These are phyloP conservation scores for Coreoperca whiteheadi DNA, from an alignment of 2,113 vertebrate species.

Conservation along the genomic window DNA sequence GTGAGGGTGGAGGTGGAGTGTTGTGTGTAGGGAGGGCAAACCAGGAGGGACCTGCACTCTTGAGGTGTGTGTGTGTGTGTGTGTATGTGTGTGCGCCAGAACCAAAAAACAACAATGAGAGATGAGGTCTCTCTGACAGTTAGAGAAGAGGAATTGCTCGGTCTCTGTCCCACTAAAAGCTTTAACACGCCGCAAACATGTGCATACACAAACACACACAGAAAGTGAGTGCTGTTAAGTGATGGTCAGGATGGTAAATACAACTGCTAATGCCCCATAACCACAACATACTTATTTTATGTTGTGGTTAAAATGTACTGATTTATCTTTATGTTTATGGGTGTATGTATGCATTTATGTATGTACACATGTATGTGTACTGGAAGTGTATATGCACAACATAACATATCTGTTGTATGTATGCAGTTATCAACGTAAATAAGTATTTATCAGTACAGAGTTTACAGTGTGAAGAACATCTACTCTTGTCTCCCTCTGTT, in stretches of 20 bases:
- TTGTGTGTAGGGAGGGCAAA: slow-evolving; percentile 54
- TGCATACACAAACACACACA: slow-evolving; percentile 28
- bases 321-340: slow-evolving; percentile 64
- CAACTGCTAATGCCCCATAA: slow-evolving; percentile 72
- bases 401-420: not conserved
- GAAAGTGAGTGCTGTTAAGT: slow-evolving; percentile 70
- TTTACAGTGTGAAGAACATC: too few species aligned
- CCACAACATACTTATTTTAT: slow-evolving; percentile 66
- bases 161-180: slow-evolving; percentile 75
- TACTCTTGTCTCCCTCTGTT: too few species aligned
- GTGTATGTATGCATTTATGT: slow-evolving; percentile 46
- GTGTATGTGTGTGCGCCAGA: slow-evolving; percentile 46
- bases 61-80: slow-evolving; percentile 39
- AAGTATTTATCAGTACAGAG: too few species aligned
- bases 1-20: slow-evolving; percentile 63
- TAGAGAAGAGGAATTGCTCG: slow-evolving; percentile 70
- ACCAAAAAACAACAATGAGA: slow-evolving; percentile 63
- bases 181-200: slow-evolving; percentile 57
- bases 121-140: slow-evolving; percentile 78
- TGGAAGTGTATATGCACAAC: not conserved
- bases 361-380: slow-evolving; percentile 6
- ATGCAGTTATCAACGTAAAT: too few species aligned
- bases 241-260: slow-evolving; percentile 79
- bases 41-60: slow-evolving; percentile 68
- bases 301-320: slow-evolving; percentile 67